Evolutionary conservation across 2,797 vertebrate genomes (phyloP), one percentile per base, ranked within the genome.

Genomic region (Odontamblyopus rebecca): DNA sequence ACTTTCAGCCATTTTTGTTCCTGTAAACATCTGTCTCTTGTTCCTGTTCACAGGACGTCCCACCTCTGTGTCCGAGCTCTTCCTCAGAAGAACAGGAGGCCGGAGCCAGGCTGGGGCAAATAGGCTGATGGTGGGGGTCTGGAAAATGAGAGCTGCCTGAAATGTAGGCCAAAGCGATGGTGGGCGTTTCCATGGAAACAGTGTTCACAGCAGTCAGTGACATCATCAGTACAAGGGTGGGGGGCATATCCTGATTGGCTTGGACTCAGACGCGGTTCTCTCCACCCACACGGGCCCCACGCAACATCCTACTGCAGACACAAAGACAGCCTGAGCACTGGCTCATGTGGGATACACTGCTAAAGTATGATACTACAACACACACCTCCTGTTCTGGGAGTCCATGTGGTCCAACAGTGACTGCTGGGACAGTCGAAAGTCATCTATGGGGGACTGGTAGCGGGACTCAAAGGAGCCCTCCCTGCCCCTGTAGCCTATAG

Each of bases 371-470:
- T 32, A 18, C 48, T 66, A 29, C 19, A 16, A 57, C 65, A 68
- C 84, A 68, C 74, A 97, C 98, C 96, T 96, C 78, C 96, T 91
- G 87, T 95, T 97, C 86, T 97, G 94, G 41, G 92, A 83, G 68
- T 98, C 97, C 8, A 96, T 94, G 75, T 96, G 96, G 74, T 99
- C 97, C 70, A 96, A 67, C 0, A 98, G 93, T 8, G 95, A 93
- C 87, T 99, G 97, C 84, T 97, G 97, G 2, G 96, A 94, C 56
- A 96, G 91, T 51, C 96, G 92, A 70, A 99, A 97, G 56, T 99
- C 98, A 19, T 98, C 97, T 0, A 97, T 88, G 0, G 97, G 95
- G 27, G 96, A 95, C 87, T 98, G 97, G 89, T 97, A 99, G 70
- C 97, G 95, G 0, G 94, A 82, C 23, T 99, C 98, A 0, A 96